These are phyloP conservation scores for Recurvirostra avosetta DNA, from an alignment of 2,113 vertebrate genomes.

Conservation along the genomic window DNA sequence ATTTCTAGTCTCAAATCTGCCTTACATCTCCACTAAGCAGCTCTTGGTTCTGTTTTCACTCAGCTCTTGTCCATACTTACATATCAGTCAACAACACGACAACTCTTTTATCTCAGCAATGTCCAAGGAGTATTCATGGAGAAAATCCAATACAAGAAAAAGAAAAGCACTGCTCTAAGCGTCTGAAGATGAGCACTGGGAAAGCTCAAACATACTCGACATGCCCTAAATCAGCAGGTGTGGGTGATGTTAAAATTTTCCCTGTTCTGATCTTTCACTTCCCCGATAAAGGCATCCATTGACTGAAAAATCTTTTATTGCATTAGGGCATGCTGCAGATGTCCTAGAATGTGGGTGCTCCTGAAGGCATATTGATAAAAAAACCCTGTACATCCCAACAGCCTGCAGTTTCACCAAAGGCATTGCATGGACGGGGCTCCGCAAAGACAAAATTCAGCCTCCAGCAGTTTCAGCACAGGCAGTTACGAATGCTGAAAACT, in stretches of 20 bases:
- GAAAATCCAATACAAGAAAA: not conserved
- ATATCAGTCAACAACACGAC: not conserved
- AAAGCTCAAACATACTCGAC: not conserved
- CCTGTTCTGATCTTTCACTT: not conserved
- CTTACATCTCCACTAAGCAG: not conserved
- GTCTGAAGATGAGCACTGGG: not conserved
- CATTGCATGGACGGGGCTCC: not conserved
- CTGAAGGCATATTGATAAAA: not conserved
- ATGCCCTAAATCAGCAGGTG: not conserved
- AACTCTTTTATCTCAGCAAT: not conserved
- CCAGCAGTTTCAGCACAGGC: not conserved
- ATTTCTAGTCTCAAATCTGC: not conserved
- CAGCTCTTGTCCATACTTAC: not conserved
- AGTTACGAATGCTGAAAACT: not conserved
- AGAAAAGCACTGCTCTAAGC: not conserved
- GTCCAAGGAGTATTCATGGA: not conserved
- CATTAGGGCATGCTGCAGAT: not conserved
- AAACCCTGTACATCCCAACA: not conserved
- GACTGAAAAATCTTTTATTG: not conserved
- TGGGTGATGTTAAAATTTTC: not conserved
- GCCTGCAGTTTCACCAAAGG: not conserved
- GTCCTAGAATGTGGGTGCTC: not conserved
- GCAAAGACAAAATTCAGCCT: not conserved
- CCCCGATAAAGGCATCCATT: not conserved
- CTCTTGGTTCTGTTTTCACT: not conserved